phyloP scores from a whole-genome alignment of 1,140 invertebrate genomes.

The Leucophenga varia region DNA sequence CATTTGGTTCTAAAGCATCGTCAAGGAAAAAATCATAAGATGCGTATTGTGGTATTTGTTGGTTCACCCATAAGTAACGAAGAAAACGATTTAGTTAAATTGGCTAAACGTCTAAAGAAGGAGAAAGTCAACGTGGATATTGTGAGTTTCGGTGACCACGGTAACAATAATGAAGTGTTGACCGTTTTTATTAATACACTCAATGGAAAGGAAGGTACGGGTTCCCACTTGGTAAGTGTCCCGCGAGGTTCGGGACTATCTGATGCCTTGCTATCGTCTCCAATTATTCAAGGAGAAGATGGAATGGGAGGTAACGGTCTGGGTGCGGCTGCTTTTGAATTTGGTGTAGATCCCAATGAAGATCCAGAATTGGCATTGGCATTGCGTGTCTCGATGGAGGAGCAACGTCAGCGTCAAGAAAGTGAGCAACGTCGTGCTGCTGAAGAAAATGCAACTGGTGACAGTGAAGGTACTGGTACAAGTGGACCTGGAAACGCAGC shows the following conservation, averaged over 20 bases:
- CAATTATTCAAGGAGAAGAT: conserved; percentile 94
- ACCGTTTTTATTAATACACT: conserved; percentile 92
- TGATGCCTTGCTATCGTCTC: conserved; percentile 92
- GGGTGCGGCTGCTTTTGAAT: conserved; percentile 88
- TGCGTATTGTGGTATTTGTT: conserved; percentile 97
- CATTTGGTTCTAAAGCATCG: conserved; percentile 98
- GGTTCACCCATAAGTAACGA: conserved; percentile 93
- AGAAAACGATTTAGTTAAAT: conserved; percentile 91
- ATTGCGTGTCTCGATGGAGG: conserved; percentile 97
- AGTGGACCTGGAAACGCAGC: conserved; percentile 29
- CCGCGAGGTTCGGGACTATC: conserved; percentile 88
- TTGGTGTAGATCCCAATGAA: conserved; percentile 99
- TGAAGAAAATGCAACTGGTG: conserved; percentile 51
- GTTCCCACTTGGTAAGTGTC: conserved; percentile 93
- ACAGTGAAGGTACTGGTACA: conserved; percentile 51
- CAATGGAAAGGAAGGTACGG: conserved; percentile 94
- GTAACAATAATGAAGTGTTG: conserved; percentile 78
- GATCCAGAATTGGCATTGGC: conserved; percentile 98
- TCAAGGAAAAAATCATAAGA: conserved; percentile 98
- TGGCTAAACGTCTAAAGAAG: conserved; percentile 97
- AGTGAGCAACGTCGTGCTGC: conserved; percentile 82
- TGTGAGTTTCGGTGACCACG: conserved; percentile 96
- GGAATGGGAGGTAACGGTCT: conserved; percentile 85
- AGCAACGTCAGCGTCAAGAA: conserved; percentile 95
- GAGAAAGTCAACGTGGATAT: conserved; percentile 99